Evolutionary conservation across 1,140 invertebrate species (phyloP).

Genomic region (Teleopsis dalmanni): DNA sequence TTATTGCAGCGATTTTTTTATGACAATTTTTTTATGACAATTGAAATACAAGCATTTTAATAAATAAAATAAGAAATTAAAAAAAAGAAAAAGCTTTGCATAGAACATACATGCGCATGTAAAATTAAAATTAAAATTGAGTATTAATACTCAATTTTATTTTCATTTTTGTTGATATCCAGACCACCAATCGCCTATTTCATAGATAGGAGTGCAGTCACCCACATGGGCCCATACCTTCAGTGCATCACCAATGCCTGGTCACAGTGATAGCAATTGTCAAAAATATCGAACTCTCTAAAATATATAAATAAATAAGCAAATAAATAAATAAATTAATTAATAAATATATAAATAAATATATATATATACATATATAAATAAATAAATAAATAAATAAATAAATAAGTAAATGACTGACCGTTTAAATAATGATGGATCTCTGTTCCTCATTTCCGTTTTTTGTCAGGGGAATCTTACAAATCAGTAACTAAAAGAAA

Average conservation of each 20-base stretch:
- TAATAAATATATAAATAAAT: background rate
- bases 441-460: no score
- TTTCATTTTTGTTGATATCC: background rate
- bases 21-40: background rate
- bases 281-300: background rate
- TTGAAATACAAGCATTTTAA: background rate
- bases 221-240: background rate
- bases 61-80: background rate
- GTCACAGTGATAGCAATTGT: background rate
- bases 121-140: background rate
- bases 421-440: no score
- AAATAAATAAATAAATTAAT: background rate
- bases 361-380: background rate
- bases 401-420: background rate
- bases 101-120: background rate
- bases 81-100: background rate
- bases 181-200: background rate
- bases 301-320: background rate
- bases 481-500: no score
- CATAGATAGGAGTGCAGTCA: background rate
- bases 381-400: background rate
- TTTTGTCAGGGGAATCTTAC: no score
- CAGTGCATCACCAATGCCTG: background rate
- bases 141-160: background rate
- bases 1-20: no score